A percentile compares a stretch with the other conserved stretches of the same genome.
These are phyloP conservation scores for Cephonodes hylas DNA, from an alignment of 2,888 invertebrate species.

Conservation along the genomic window DNA sequence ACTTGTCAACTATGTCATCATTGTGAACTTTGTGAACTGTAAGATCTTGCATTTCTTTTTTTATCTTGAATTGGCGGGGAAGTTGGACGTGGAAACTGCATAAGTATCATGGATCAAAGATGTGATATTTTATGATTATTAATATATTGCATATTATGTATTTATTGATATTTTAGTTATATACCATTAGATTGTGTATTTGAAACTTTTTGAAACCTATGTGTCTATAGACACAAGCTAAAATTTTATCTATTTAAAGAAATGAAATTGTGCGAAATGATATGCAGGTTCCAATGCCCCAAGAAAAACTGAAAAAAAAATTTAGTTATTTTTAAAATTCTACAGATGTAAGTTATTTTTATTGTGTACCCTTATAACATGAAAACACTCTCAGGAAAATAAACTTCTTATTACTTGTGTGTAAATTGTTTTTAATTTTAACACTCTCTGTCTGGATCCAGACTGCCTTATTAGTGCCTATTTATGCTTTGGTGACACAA, in stretches of 20 bases:
- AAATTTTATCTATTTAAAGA: neutral
- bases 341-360: conserved; percentile 36
- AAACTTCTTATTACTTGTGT: conserved; percentile 29
- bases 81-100: conserved; percentile 62
- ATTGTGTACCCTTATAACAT: conserved; percentile 23
- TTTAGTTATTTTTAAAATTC: conserved; percentile 34
- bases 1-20: neutral
- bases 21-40: conserved; percentile 21
- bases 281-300: conserved; percentile 72
- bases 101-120: conserved; percentile 70
- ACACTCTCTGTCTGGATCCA: no score
- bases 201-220: conserved; percentile 17
- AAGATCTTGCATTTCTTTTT: conserved; percentile 46
- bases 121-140: conserved; percentile 74
- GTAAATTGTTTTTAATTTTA: neutral
- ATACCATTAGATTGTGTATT: conserved; percentile 43
- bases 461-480: no score
- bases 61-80: conserved; percentile 45
- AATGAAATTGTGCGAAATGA: conserved; percentile 35
- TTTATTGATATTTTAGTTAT: conserved; percentile 39
- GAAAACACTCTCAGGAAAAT: conserved; percentile 34
- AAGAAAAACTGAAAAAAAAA: conserved; percentile 37
- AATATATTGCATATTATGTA: conserved; percentile 54
- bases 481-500: no score
- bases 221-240: conserved; percentile 4